These are phyloP conservation scores for Shargacucullia verbasci DNA, from an alignment of 2,888 invertebrate genomes.

Conservation along the genomic window DNA sequence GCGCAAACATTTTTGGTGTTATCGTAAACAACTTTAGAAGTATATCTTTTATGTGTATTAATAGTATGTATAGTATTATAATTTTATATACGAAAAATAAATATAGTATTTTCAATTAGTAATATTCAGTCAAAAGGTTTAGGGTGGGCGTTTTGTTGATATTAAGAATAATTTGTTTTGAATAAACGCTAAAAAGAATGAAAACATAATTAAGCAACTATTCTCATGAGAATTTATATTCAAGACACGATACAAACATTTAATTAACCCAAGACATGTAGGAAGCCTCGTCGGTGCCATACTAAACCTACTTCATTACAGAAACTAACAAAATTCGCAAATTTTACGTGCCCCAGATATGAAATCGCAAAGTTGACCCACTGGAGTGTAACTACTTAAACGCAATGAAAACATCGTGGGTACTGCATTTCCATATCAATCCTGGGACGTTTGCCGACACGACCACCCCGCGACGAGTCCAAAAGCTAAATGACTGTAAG, in stretches of 20 bases:
- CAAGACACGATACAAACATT: constrained; percentile 21
- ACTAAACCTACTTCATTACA: constrained; percentile 46
- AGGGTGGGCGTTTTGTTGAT: no score
- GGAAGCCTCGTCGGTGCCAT: constrained; percentile 35
- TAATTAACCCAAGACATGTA: constrained; percentile 37
- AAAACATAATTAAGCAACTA: background rate
- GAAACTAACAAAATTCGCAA: constrained; percentile 37
- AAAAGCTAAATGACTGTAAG: constrained; percentile 81
- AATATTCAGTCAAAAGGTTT: no score
- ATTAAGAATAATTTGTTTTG: no score
- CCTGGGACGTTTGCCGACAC: constrained; percentile 55
- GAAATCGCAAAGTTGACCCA: constrained; percentile 46
- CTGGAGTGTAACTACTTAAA: constrained; percentile 50
- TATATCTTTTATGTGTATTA: no score
- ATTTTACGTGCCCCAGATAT: constrained; percentile 47
- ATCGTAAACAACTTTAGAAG: no score
- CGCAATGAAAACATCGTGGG: constrained; percentile 54
- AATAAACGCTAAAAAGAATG: no score
- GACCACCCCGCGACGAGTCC: constrained; percentile 58
- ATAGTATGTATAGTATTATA: no score
- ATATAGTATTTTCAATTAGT: no score
- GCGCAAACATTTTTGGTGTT: no score
- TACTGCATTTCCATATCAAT: constrained; percentile 71
- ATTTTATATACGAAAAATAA: no score
- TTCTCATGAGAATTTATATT: constrained; percentile 24